Conservation (phyloP, 2,888 invertebrate genomes). For the Trachelus iudaicus region DNA sequence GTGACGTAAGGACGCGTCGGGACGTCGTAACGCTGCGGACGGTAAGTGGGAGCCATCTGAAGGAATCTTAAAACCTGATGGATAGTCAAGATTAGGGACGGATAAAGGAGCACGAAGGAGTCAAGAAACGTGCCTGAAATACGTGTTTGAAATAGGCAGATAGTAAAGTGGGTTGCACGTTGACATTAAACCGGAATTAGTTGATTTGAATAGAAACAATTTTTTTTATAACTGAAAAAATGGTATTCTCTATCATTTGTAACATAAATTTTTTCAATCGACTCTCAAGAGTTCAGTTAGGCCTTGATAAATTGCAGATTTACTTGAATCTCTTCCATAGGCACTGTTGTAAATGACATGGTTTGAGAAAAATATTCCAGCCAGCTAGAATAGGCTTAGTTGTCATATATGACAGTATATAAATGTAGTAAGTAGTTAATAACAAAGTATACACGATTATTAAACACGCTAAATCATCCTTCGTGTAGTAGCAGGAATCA, state of each 20-base stretch:
- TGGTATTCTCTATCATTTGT: background rate
- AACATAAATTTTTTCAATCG: background rate
- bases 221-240: background rate
- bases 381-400: background rate
- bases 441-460: background rate
- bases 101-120: background rate
- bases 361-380: background rate
- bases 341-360: background rate
- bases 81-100: background rate
- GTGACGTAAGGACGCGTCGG: background rate
- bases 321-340: background rate
- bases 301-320: background rate
- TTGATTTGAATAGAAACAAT: background rate
- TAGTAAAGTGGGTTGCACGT: background rate
- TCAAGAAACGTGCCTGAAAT: background rate
- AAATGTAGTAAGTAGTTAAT: background rate
- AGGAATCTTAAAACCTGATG: background rate
- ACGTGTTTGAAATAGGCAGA: background rate
- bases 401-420: background rate
- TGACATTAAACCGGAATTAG: background rate
- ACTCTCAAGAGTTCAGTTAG: background rate
- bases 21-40: background rate
- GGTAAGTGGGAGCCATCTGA: background rate
- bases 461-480: constrained; percentile 32
- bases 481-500: constrained; percentile 18